Conservation (phyloP, 2,113 vertebrate species). For the Nibea albiflora region DNA sequence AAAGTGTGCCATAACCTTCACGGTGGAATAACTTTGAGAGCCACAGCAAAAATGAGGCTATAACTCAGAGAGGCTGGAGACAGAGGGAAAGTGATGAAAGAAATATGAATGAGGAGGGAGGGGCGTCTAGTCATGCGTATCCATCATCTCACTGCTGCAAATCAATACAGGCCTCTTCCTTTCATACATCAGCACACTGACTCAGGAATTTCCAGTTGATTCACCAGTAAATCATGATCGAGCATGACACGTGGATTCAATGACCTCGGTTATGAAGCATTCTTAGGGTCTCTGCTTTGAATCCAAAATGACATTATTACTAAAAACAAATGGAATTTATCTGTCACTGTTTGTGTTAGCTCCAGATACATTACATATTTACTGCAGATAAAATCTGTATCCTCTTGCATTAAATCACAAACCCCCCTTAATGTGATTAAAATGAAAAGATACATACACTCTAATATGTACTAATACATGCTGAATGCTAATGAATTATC, state of each 20-base stretch:
- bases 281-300: not conserved
- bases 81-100: constrained; percentile 5
- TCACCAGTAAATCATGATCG: constrained; percentile 4
- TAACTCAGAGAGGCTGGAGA: constrained; percentile 17
- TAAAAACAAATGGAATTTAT: not conserved
- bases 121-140: not conserved
- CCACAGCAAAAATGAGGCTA: constrained; percentile 7
- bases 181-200: constrained; percentile 17
- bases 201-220: constrained; percentile 15
- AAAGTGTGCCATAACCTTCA: constrained; percentile 10
- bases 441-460: too few relatives aligned
- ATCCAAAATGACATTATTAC: not conserved
- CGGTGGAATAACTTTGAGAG: not conserved
- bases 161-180: constrained; percentile 37
- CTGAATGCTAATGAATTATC: too few relatives aligned
- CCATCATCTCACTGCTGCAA: constrained; percentile 46
- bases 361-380: not conserved
- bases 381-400: not conserved
- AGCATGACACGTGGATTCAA: not conserved
- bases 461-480: too few relatives aligned
- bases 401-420: too few relatives aligned
- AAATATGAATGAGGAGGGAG: not conserved
- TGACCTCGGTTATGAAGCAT: not conserved
- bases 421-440: too few relatives aligned
- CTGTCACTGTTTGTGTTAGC: not conserved